A percentile compares a stretch with the other conserved stretches of the same genome.
Evolutionary conservation across 1,140 invertebrate genomes (phyloP).

Genomic region (Vollenhovia emeryi): DNA sequence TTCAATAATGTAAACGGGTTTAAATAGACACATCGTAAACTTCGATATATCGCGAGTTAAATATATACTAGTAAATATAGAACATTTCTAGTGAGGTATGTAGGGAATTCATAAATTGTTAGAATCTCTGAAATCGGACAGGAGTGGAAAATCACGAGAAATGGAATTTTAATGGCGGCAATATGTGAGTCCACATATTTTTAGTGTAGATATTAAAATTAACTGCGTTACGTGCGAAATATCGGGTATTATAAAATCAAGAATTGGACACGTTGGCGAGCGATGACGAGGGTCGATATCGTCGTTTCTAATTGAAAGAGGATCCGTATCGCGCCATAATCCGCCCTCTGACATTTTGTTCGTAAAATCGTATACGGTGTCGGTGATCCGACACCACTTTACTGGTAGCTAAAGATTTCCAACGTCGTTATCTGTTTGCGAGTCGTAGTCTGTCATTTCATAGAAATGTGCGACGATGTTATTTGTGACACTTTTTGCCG

Average conservation of each 20-base stretch:
- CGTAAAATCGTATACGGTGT: slow-evolving; percentile 15
- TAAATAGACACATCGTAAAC: not conserved
- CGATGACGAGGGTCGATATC: not conserved
- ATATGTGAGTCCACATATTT: not conserved
- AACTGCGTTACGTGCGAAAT: not conserved
- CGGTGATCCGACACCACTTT: slow-evolving; percentile 33
- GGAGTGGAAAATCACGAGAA: not conserved
- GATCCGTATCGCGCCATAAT: slow-evolving; percentile 40
- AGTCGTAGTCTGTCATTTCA: not conserved
- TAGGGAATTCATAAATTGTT: slow-evolving; percentile 10
- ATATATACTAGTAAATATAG: not conserved
- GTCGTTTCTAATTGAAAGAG: slow-evolving; percentile 44
- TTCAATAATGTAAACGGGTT: not conserved
- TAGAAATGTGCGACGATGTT: not conserved
- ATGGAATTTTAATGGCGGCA: not conserved
- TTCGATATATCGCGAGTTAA: not conserved
- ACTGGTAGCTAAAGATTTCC: slow-evolving; percentile 16
- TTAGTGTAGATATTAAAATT: not conserved
- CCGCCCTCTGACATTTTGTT: slow-evolving; percentile 21
- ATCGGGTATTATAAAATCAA: slow-evolving; percentile 20
- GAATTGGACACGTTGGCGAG: not conserved
- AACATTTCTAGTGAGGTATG: not conserved
- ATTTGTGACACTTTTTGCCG: not conserved
- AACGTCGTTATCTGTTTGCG: slow-evolving; percentile 14
- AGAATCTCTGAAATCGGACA: not conserved